Evolutionary conservation across 2,888 invertebrate genomes (phyloP).

Genomic region (Leucophora obtusa): DNA sequence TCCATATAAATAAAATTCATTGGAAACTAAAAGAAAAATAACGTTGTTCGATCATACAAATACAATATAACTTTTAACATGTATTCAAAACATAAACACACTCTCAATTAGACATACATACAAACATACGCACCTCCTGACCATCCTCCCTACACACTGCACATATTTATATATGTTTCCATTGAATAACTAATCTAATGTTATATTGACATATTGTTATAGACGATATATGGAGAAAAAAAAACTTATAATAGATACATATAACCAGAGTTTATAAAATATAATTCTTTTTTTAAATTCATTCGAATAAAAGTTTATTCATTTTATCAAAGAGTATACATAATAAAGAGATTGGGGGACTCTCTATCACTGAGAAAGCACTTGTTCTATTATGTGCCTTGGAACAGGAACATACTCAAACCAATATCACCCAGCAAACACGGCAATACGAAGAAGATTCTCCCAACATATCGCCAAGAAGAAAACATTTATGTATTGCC

Average conservation of each 20-base stretch:
- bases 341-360: too few species aligned
- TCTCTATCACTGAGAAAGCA: too few species aligned
- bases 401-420: too few species aligned
- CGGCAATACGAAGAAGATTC: too few species aligned
- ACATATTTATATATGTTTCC: background rate
- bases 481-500: too few species aligned
- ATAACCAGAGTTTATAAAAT: too few species aligned
- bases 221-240: background rate
- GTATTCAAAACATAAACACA: background rate
- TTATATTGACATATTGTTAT: constrained; percentile 40
- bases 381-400: too few species aligned
- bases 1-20: background rate
- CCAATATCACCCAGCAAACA: too few species aligned
- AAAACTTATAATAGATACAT: constrained; percentile 38
- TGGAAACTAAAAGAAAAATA: background rate
- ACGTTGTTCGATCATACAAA: background rate
- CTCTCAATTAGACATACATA: background rate
- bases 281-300: too few species aligned
- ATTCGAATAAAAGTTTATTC: too few species aligned
- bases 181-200: constrained; percentile 4
- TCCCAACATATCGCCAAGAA: too few species aligned
- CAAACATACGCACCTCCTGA: background rate
- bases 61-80: background rate
- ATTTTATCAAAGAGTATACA: too few species aligned
- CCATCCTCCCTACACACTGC: background rate